phyloP scores from a whole-genome alignment of 2,113 vertebrate species.

The Prionailurus viverrinus region DNA sequence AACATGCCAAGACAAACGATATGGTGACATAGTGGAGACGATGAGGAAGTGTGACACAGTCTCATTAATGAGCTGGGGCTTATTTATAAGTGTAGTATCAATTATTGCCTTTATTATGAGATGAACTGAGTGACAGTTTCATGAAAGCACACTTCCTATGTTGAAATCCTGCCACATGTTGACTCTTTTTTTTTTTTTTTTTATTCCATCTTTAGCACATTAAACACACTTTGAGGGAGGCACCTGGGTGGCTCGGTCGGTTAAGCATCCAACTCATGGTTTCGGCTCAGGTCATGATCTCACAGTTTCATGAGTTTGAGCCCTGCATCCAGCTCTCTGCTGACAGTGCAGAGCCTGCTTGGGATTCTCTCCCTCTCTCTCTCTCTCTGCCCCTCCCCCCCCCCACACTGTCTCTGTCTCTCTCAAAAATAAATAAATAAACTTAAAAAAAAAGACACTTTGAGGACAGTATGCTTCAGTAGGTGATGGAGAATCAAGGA shows the following conservation, averaged over 20 bases:
- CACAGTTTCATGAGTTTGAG: too few relatives aligned
- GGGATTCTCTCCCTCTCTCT: too few relatives aligned
- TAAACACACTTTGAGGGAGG: neutral
- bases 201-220: neutral
- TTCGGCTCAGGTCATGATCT: too few relatives aligned
- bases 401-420: too few relatives aligned
- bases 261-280: too few relatives aligned
- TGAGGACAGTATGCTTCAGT: neutral
- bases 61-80: neutral
- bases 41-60: neutral
- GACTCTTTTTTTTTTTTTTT: neutral
- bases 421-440: too few relatives aligned
- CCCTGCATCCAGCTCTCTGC: too few relatives aligned
- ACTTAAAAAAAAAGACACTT: neutral
- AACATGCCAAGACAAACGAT: slow-evolving; percentile 8
- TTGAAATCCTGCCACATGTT: neutral
- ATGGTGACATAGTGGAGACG: neutral
- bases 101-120: neutral
- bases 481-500: neutral
- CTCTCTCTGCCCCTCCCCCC: too few relatives aligned
- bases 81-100: neutral
- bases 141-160: neutral
- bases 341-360: too few relatives aligned
- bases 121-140: neutral
- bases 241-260: too few relatives aligned